A percentile compares a stretch with the other conserved stretches of the same genome.
Conservation (phyloP, 2,888 invertebrate species). For the Xestia sexstrigata region DNA sequence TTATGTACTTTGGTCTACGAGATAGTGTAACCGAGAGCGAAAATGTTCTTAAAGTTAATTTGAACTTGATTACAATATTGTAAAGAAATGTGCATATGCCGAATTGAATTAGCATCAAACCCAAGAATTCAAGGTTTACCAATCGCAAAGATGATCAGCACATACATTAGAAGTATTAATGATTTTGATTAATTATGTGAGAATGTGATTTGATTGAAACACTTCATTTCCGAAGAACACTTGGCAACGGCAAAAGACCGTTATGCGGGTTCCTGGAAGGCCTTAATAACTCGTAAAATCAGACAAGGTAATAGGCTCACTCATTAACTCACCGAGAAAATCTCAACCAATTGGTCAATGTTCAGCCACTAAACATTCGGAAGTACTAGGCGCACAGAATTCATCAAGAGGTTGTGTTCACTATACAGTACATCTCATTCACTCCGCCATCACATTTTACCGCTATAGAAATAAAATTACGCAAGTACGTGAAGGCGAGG, state of each 20-base stretch:
- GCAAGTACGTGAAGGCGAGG: slow-evolving; percentile 52
- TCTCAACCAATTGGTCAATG: neutral
- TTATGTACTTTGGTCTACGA: neutral
- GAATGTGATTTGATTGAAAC: neutral
- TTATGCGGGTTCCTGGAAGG: neutral
- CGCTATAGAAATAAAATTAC: slow-evolving; percentile 64
- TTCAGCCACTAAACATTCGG: neutral
- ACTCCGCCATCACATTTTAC: slow-evolving; percentile 61
- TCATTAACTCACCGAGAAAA: neutral
- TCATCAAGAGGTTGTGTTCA: slow-evolving; percentile 27
- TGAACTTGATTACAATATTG: neutral
- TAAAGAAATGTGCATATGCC: neutral
- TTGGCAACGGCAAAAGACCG: neutral
- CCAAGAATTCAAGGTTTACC: neutral
- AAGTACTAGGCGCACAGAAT: slow-evolving; percentile 15
- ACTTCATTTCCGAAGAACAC: neutral
- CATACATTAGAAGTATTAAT: no score
- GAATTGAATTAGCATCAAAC: neutral
- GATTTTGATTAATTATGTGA: neutral
- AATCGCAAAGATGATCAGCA: neutral
- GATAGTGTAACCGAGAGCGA: neutral
- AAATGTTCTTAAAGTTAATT: neutral
- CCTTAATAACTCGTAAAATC: neutral
- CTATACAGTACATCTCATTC: slow-evolving; percentile 32
- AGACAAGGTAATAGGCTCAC: neutral